Evolutionary conservation across 2,113 vertebrate species (phyloP), one percentile per base, ranked within the genome.

Genomic region (Hystrix cristata): DNA sequence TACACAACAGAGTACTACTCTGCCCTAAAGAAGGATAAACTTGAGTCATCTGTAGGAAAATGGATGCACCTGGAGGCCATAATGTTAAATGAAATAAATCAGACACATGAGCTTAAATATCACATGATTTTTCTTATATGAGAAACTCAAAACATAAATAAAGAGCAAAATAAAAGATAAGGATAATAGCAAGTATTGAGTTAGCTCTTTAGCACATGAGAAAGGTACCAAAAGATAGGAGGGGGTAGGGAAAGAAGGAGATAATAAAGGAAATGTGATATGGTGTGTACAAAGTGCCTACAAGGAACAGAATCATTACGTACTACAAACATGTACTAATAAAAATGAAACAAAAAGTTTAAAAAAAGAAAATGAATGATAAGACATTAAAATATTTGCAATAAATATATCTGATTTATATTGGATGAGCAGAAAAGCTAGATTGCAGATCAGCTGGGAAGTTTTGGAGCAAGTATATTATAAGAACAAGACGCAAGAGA

Each of bases 361-460:
- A 15, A 15, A 65, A 62, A 15, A 60, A 90, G 71, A 48, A 86
- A 92, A 76, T 76, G 23, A 85, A 43, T 34, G 60, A 14, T 38
- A 89, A 43, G 79, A 83, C 16, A 62, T 13, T 78, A n/a, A 82
- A 84, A 83, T 51, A 59, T 65, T 79, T 84, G 11, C 19, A n/a
- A 84, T 13, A 27, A 60, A 71, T 80, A 48, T 74, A 72, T 64
- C 29, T 79, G 29, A 34, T 34, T 19, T 79, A 79, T 76, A 69
- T 48, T 89, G 51, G 53, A 76, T 62, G 16, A 78, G 62, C 60
- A 87, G 29, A 93, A 95, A 85, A 93, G 13, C 7, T 76, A 76
- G 74, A 67, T 13, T 82, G 34, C 25, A 55, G 12, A 71, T 43
- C 64, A 46, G 62, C 29, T 19, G 51, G 38, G 25, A 59, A 78